Evolutionary conservation across 2,797 vertebrate species (phyloP).

Genomic region (Otus scops): DNA sequence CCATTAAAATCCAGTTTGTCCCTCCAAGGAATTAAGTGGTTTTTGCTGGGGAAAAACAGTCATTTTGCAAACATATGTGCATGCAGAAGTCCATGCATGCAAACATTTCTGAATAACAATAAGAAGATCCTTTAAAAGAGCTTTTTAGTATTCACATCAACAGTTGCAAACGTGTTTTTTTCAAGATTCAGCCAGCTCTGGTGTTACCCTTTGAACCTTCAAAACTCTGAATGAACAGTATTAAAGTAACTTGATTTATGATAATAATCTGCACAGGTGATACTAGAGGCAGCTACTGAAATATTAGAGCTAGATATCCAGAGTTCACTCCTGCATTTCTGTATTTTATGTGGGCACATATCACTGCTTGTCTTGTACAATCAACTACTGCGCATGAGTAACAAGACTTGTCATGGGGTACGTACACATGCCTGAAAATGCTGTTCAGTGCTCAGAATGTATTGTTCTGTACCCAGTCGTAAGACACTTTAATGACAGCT

Average conservation of each 20-base stretch:
- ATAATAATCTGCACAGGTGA: background rate
- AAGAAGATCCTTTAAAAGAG: background rate
- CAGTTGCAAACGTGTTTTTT: background rate
- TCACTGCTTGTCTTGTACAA: background rate
- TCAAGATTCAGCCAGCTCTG: background rate
- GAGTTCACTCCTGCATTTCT: background rate
- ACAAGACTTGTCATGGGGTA: background rate
- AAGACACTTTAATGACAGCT: background rate
- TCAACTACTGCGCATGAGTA: background rate
- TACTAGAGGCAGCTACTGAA: background rate
- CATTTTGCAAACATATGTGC: background rate
- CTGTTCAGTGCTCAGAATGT: background rate
- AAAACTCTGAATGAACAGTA: background rate
- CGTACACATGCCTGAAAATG: background rate
- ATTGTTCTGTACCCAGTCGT: background rate
- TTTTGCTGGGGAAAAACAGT: background rate
- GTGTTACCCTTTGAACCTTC: background rate
- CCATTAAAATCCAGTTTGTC: background rate
- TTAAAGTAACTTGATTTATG: slow-evolving; percentile 14
- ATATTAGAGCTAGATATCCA: background rate
- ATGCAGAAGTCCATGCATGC: background rate
- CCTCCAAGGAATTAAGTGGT: background rate
- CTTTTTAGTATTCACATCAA: background rate
- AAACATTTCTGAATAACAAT: background rate
- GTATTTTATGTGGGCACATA: background rate